Evolutionary conservation across 2,113 vertebrate genomes (phyloP).

Genomic region (Cephalopholis sonnerati): DNA sequence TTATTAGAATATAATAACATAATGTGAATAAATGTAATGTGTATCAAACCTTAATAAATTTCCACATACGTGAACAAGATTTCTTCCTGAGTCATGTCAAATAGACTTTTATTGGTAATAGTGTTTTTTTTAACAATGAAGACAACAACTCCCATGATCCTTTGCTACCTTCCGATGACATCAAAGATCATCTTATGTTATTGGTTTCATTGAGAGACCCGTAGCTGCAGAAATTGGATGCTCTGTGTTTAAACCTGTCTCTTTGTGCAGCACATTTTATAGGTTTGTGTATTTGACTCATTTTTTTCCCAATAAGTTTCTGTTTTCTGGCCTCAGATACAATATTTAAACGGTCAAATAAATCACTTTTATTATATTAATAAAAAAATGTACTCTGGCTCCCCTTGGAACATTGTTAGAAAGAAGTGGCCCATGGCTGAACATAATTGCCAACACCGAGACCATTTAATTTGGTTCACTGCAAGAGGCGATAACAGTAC

Average conservation of each 20-base stretch:
- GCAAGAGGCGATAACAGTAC: neutral
- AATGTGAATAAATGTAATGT: too few relatives aligned
- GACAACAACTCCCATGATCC: too few relatives aligned
- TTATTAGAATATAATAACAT: too few relatives aligned
- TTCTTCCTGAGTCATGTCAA: too few relatives aligned
- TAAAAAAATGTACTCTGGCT: neutral
- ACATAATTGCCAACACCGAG: neutral
- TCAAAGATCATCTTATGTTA: too few relatives aligned
- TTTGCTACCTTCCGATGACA: accelerated
- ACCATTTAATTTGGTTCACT: neutral
- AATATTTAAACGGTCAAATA: neutral
- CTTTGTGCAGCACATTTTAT: neutral
- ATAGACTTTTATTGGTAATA: too few relatives aligned
- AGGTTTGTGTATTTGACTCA: neutral
- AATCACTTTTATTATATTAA: neutral
- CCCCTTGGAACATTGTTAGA: neutral
- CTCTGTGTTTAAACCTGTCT: neutral
- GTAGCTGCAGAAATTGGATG: too few relatives aligned
- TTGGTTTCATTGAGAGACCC: too few relatives aligned
- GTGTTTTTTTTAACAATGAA: too few relatives aligned
- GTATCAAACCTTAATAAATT: too few relatives aligned
- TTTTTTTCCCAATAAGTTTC: too few relatives aligned
- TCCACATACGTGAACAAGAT: too few relatives aligned
- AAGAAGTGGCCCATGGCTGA: neutral
- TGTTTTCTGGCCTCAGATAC: neutral